phyloP scores from a whole-genome alignment of 2,888 invertebrate species.

The Dascillus cervinus region DNA sequence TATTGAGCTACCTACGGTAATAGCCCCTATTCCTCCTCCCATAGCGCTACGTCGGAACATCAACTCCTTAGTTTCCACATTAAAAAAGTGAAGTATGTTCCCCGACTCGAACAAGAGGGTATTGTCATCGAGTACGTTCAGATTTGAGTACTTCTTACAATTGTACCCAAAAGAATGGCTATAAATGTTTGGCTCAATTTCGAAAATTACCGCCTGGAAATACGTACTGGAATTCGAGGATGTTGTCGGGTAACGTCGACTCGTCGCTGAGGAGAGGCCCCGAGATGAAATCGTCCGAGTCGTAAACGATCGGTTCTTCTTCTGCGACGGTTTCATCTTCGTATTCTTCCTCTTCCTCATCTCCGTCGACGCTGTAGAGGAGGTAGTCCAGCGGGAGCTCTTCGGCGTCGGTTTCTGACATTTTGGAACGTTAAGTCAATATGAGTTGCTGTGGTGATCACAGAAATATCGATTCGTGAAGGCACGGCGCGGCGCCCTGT shows the following conservation, averaged over 20 bases:
- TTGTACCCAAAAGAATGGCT: conserved; percentile 86
- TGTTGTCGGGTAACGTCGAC: conserved; percentile 50
- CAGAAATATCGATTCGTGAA: too few relatives aligned
- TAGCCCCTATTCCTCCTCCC: conserved; percentile 75
- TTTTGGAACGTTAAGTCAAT: too few relatives aligned
- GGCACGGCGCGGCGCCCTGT: too few relatives aligned
- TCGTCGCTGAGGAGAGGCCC: conserved; percentile 46
- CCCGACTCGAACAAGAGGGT: conserved; percentile 75
- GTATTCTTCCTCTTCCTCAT: conserved; percentile 16
- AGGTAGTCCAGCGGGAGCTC: too few relatives aligned
- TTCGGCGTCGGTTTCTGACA: too few relatives aligned
- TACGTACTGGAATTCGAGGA: conserved; percentile 65
- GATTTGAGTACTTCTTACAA: conserved; percentile 70
- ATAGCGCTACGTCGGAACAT: conserved; percentile 66
- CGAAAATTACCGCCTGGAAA: conserved; percentile 24
- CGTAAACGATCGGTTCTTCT: conserved; percentile 25
- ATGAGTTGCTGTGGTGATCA: conserved; percentile 1
- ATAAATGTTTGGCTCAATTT: conserved; percentile 1
- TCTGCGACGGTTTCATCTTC: conserved; percentile 13
- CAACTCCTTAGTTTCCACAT: conserved; percentile 56
- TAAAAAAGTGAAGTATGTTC: conserved; percentile 70
- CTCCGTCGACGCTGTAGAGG: too few relatives aligned
- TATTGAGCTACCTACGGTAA: conserved; percentile 53
- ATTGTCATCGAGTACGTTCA: conserved; percentile 66
- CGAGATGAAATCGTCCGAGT: conserved; percentile 49